Conservation (phyloP, 2,113 vertebrate species). For the Entomyzon cyanotis region DNA sequence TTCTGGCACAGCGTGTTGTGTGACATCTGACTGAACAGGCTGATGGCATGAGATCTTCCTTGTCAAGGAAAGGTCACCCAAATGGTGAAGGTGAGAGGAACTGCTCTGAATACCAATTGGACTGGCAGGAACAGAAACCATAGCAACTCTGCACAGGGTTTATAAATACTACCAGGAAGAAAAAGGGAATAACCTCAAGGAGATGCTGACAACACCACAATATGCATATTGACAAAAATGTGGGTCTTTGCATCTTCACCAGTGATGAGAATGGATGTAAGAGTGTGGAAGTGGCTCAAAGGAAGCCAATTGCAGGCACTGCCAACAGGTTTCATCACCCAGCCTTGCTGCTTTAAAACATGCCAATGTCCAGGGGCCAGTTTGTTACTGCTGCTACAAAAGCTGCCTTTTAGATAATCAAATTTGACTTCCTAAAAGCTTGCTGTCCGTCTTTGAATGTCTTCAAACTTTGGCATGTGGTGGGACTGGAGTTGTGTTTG, state of each 20-base stretch:
- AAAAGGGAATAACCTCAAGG: constrained; percentile 13
- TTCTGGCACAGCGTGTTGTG: not conserved
- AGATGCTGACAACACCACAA: not conserved
- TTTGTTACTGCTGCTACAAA: not conserved
- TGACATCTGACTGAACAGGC: constrained; percentile 36
- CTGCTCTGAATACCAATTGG: constrained; percentile 16
- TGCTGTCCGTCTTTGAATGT: not conserved
- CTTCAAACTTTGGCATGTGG: not conserved
- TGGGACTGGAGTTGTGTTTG: not conserved
- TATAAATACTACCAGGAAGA: constrained; percentile 8
- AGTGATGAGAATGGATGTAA: not conserved
- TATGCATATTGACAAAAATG: not conserved
- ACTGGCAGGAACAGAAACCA: constrained; percentile 29
- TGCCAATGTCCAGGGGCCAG: not conserved
- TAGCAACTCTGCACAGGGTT: constrained; percentile 18
- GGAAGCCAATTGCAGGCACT: not conserved
- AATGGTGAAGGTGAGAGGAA: constrained; percentile 48
- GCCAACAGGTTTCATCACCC: not conserved
- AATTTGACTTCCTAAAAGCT: not conserved
- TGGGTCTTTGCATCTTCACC: not conserved
- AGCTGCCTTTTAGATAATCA: not conserved
- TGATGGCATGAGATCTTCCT: constrained; percentile 35
- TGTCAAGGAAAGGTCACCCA: constrained; percentile 47
- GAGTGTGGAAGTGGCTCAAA: not conserved
- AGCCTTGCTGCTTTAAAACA: not conserved